phyloP scores from a whole-genome alignment of 2,888 invertebrate genomes.

The Temnothorax rugatulus region DNA sequence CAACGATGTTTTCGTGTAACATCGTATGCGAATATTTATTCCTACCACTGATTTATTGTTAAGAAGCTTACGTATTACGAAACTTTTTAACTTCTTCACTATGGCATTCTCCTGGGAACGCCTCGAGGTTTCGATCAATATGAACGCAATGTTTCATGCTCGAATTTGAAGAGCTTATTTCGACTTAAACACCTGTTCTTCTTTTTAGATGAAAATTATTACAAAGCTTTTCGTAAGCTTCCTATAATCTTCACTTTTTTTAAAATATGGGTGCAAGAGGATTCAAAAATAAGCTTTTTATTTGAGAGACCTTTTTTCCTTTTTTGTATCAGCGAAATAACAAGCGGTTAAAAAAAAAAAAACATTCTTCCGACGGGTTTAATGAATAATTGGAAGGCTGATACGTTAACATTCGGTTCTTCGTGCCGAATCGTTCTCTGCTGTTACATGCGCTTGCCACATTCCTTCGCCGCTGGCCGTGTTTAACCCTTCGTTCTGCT shows the following conservation, averaged over 20 bases:
- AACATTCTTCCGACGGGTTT: not conserved
- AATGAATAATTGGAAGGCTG: conserved; percentile 9
- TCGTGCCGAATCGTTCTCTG: conserved; percentile 35
- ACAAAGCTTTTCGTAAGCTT: not conserved
- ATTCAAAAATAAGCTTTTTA: not conserved
- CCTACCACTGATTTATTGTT: conserved; percentile 10
- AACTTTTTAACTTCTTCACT: conserved; percentile 6
- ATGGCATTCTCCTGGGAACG: not conserved
- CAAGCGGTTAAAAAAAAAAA: not conserved
- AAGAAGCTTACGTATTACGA: conserved; percentile 20
- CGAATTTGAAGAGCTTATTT: not conserved
- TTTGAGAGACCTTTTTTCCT: not conserved
- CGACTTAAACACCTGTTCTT: not conserved
- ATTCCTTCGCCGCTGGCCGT: conserved; percentile 30
- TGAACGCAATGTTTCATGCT: not conserved
- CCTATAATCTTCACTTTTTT: not conserved
- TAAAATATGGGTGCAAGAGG: not conserved
- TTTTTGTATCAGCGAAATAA: not conserved
- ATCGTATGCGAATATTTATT: conserved; percentile 2
- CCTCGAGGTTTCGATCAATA: conserved; percentile 9
- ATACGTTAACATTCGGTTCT: conserved; percentile 26
- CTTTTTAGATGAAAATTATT: not conserved
- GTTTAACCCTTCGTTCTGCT: conserved; percentile 50
- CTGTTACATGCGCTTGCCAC: conserved; percentile 45
- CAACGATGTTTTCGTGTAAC: not conserved